Percentiles rank a stretch among this genome's conserved stretches.
These are phyloP conservation scores for Peromyscus leucopus DNA, from an alignment of 2,113 vertebrate species.

Conservation along the genomic window DNA sequence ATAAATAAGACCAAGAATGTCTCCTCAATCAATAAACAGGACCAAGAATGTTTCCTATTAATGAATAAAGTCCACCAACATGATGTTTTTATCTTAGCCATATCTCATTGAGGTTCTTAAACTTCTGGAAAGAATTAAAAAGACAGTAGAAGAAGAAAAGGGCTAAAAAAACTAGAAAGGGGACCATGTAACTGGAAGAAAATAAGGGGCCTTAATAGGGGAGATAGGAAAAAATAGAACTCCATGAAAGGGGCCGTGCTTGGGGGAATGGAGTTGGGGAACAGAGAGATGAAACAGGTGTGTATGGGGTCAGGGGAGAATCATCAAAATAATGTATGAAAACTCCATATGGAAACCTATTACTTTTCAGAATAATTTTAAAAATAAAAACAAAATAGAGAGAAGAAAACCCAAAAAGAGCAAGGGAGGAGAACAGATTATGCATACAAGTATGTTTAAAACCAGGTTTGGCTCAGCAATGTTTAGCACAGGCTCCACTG, in stretches of 20 bases:
- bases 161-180: neutral
- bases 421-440: neutral
- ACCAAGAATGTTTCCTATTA: neutral
- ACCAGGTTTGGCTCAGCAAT: neutral
- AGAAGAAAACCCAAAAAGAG: neutral
- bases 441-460: neutral
- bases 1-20: neutral
- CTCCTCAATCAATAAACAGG: neutral
- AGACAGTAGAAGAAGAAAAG: neutral
- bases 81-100: neutral
- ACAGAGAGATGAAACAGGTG: too few species aligned
- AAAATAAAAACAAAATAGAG: neutral
- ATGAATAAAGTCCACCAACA: neutral
- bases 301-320: neutral
- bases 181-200: neutral
- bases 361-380: neutral
- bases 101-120: neutral
- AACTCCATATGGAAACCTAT: neutral
- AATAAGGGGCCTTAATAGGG: neutral
- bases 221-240: neutral
- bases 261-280: neutral
- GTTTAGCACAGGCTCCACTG: neutral
- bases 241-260: neutral
- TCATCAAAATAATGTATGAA: neutral
- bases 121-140: constrained; percentile 5